Percentiles rank a stretch among this genome's conserved stretches.
These are phyloP conservation scores for Eidolon dupreanum DNA, from an alignment of 2,797 vertebrate species.

Conservation along the genomic window DNA sequence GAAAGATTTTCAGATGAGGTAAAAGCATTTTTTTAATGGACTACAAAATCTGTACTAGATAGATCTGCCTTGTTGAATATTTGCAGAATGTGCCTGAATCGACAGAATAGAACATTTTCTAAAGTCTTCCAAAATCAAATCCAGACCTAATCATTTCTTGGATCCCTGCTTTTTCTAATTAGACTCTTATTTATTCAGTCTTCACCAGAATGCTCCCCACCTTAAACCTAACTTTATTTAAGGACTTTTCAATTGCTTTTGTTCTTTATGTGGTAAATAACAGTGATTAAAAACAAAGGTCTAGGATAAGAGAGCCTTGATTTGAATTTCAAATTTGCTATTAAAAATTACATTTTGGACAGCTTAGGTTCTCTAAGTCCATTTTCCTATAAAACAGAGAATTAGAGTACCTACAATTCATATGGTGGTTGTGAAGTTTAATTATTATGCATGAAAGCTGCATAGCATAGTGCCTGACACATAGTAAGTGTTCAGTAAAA, in stretches of 20 bases:
- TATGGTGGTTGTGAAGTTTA: background rate
- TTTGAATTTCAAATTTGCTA: conserved; percentile 24
- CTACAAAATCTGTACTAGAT: background rate
- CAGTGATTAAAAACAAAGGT: background rate
- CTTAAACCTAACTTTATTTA: conserved; percentile 24
- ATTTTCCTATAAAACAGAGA: conserved; percentile 22
- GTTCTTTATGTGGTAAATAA: background rate
- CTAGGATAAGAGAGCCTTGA: background rate
- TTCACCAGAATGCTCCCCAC: conserved; percentile 17
- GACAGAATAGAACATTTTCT: background rate
- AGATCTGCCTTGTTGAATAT: background rate
- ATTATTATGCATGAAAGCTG: background rate
- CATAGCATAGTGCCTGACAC: background rate
- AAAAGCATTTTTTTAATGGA: conserved; percentile 31
- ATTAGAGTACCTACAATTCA: background rate
- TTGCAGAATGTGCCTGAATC: background rate
- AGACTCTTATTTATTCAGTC: background rate
- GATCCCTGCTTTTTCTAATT: background rate
- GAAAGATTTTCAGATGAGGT: conserved; percentile 12
- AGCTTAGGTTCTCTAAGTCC: conserved; percentile 14
- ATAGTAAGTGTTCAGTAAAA: background rate
- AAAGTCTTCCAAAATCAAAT: background rate
- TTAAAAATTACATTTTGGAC: background rate
- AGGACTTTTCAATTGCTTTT: conserved; percentile 13
- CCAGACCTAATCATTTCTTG: background rate